phyloP scores from a whole-genome alignment of 2,113 vertebrate species.

The Aspidoscelis tigris region DNA sequence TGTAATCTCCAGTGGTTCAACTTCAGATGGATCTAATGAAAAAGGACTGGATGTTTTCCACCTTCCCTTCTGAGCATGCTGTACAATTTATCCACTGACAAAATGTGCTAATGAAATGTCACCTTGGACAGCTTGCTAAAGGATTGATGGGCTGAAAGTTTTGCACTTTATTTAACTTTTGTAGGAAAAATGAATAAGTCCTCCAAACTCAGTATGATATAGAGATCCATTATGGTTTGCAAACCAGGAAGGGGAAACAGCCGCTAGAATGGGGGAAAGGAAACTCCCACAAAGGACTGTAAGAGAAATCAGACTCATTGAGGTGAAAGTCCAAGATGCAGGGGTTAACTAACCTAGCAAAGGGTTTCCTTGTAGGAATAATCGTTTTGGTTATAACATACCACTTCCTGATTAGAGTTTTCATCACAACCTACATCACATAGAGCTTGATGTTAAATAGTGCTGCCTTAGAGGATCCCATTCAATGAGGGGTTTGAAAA shows the following conservation, averaged over 20 bases:
- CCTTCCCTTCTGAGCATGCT: conserved; percentile 77
- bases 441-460: too few species aligned
- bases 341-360: conserved; percentile 40
- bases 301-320: conserved; percentile 60
- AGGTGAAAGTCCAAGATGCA: conserved; percentile 14
- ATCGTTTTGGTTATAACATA: conserved; percentile 8
- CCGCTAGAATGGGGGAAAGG: conserved; percentile 37
- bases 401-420: not conserved
- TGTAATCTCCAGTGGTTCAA: conserved; percentile 82
- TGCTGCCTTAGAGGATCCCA: not conserved
- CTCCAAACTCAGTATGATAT: conserved; percentile 76
- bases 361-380: conserved; percentile 16
- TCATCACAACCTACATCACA: too few species aligned
- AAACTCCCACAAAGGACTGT: conserved; percentile 38
- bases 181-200: conserved; percentile 80
- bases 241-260: conserved; percentile 52
- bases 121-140: conserved; percentile 86
- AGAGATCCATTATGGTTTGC: conserved; percentile 73
- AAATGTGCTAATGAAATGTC: conserved; percentile 95
- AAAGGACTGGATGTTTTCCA: conserved; percentile 84
- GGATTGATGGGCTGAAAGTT: conserved; percentile 90
- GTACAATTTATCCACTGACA: conserved; percentile 91
- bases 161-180: conserved; percentile 89
- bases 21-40: conserved; percentile 86
- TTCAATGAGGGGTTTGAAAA: not conserved